Evolutionary conservation across 2,888 invertebrate genomes (phyloP).

Genomic region (Acanthosepion pharaonis): DNA sequence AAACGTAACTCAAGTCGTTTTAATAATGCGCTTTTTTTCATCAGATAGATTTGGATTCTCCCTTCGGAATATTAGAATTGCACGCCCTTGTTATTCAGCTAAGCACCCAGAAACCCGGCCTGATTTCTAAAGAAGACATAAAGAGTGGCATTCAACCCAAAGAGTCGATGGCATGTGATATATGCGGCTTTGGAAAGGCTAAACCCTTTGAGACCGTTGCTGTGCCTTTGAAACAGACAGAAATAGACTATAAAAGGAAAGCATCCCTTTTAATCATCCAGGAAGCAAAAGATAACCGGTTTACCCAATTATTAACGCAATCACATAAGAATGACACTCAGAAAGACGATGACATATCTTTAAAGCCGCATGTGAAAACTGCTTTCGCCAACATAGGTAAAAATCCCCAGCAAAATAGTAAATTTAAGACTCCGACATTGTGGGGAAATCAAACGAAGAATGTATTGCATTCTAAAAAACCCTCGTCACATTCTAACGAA

Average conservation of each 20-base stretch:
- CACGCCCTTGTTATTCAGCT: not conserved
- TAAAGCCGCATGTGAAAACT: too few species aligned
- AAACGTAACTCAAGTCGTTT: too few species aligned
- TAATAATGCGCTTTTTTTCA: not conserved
- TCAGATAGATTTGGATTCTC: not conserved
- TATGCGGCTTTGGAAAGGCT: not conserved
- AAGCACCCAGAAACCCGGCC: not conserved
- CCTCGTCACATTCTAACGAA: too few species aligned
- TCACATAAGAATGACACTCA: not conserved
- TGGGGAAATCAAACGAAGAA: too few species aligned
- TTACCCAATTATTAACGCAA: not conserved
- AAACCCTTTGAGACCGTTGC: not conserved
- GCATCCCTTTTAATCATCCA: not conserved
- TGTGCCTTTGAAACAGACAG: not conserved
- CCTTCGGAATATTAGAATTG: not conserved
- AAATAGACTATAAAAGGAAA: not conserved
- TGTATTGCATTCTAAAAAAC: too few species aligned
- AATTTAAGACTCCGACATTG: too few species aligned
- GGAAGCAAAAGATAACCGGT: not conserved
- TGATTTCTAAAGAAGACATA: not conserved
- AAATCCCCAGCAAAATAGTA: too few species aligned
- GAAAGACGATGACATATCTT: too few species aligned
- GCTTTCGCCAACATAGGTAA: too few species aligned
- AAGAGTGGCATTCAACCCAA: not conserved
- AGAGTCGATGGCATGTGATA: not conserved